Base-by-base conservation (phyloP, 2,113 vertebrate genomes). In the Rhineura floridana region DNA sequence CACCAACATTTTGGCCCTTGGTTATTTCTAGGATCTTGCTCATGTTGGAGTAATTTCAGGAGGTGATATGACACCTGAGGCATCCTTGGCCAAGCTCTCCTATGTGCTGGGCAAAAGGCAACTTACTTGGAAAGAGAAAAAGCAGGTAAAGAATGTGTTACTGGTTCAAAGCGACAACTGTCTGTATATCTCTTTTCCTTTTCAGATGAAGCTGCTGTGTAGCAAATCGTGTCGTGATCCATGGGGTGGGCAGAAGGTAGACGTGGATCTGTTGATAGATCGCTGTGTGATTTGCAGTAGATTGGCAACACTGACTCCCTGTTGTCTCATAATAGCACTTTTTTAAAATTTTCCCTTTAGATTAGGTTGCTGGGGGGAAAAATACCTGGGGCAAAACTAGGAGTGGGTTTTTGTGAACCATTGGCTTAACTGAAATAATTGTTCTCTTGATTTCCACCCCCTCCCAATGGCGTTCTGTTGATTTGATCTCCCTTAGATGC, bases 41-140 rank as follows among this genome's bases (percentile, higher is more conserved):
- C 83, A 84, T 42, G 83, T 84, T 84, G 98, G 98, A 79, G 93
- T 98, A 80, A 92, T 99, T 82, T 93, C 97, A 13, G 98, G 98
- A 70, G 95, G 97, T 48, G 98, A 99, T 94, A 98, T 99, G 98
- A 99, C 98, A 6, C 98, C 98, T 13, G 98, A 99, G 94, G 98
- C 98, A 1, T 98, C 98, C 46, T 94, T 99, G 90, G 97, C 98
- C 84, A 99, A 99, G 95, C 97, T 99, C 62, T 98, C 98, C 19
- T 99, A 98, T 0, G 95, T 97, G 0, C 91, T 99, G 90, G 97
- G 98, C 85, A 98, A 95, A 94, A 93, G 81, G 0, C 84, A 97
- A 0, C 96, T 98, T 46, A 93, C 89, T 79, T 94, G 96, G 76
- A 91, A 96, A 4, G 91, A 93, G 50, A 97, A 97, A 92, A 98